A percentile compares a stretch with the other conserved stretches of the same genome.
These are phyloP conservation scores for Edolisoma coerulescens DNA, from an alignment of 2,113 vertebrate genomes.

Conservation along the genomic window DNA sequence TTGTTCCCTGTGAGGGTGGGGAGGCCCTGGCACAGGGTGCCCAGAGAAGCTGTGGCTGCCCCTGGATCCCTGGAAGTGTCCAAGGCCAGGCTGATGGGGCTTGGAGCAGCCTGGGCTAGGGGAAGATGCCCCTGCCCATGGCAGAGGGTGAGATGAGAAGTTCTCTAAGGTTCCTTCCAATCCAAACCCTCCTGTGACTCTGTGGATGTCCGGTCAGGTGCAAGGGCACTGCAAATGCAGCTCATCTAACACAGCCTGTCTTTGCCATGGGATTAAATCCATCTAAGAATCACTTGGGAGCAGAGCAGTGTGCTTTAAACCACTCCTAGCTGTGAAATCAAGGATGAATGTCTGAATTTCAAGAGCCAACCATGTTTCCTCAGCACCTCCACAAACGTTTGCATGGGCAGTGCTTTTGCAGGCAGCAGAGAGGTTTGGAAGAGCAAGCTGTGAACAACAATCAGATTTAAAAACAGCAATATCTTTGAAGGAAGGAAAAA, in stretches of 20 bases:
- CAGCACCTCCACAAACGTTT: neutral
- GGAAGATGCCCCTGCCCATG: neutral
- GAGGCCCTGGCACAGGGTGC: neutral
- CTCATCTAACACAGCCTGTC: neutral
- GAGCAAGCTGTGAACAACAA: neutral
- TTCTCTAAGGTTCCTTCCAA: neutral
- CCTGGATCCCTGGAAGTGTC: neutral
- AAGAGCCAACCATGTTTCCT: neutral
- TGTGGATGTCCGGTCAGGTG: neutral
- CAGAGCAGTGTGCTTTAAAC: neutral
- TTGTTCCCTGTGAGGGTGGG: accelerated
- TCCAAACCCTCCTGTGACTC: neutral
- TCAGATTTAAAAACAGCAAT: neutral
- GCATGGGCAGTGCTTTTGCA: neutral
- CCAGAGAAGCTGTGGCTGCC: neutral
- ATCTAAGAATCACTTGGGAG: neutral
- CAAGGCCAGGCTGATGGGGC: accelerated
- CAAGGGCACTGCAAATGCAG: neutral
- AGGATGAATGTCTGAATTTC: neutral
- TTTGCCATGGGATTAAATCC: neutral
- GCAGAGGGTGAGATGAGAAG: neutral
- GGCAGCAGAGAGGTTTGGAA: neutral
- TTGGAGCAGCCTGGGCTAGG: accelerated
- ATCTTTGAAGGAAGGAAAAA: neutral
- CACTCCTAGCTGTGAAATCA: neutral